Conservation (phyloP, 1,140 invertebrate genomes). For the Drosophila oshimai region DNA sequence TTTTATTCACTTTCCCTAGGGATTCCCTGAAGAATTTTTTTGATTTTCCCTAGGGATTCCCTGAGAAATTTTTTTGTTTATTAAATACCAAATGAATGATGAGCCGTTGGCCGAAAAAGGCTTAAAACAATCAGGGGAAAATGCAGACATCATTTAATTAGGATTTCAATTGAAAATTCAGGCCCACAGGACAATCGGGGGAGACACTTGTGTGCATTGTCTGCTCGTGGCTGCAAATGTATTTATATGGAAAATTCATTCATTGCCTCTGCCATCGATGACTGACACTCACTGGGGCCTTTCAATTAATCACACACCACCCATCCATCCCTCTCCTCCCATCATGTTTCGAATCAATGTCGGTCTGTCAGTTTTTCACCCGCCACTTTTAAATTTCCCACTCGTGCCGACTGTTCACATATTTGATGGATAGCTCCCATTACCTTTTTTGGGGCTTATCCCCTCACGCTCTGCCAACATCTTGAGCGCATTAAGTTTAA, state of each 20-base stretch:
- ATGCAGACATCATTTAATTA: conserved; percentile 57
- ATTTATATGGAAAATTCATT: conserved; percentile 47
- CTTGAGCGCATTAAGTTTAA: conserved; percentile 64
- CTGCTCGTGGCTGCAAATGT: background rate
- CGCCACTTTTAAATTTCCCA: conserved; percentile 41
- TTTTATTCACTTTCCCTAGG: too few relatives aligned
- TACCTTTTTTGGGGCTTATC: background rate
- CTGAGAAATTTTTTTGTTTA: too few relatives aligned
- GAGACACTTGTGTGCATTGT: conserved; percentile 22
- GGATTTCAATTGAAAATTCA: conserved; percentile 56
- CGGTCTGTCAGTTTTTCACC: conserved; percentile 11
- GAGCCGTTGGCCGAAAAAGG: conserved; percentile 5
- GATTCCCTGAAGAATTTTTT: too few relatives aligned
- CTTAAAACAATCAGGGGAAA: background rate
- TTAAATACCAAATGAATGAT: conserved; percentile 11
- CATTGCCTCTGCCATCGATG: conserved; percentile 50
- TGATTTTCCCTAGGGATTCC: too few relatives aligned
- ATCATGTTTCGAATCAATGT: conserved; percentile 40
- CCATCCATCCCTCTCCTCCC: background rate
- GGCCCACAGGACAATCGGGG: conserved; percentile 14
- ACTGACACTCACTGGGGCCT: conserved; percentile 51
- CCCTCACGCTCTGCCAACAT: conserved; percentile 8
- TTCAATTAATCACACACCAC: conserved; percentile 60
- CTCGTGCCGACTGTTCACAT: conserved; percentile 47
- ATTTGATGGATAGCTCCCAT: conserved; percentile 41